Evolutionary conservation across 2,797 vertebrate species (phyloP).

Genomic region (Zalophus californianus): DNA sequence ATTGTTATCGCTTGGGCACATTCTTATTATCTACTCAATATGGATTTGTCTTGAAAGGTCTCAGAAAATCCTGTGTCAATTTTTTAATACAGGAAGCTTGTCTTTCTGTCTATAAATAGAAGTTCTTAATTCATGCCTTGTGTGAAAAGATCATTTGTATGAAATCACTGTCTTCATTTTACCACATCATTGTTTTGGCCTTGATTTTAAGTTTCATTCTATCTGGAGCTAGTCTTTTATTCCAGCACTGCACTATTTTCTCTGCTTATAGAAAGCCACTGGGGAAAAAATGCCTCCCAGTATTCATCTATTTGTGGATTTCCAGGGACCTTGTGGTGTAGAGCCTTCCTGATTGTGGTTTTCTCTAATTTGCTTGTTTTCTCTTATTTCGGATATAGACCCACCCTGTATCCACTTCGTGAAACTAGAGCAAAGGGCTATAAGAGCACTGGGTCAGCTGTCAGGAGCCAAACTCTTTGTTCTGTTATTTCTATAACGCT

Average conservation of each 20-base stretch:
- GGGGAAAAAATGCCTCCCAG: not conserved
- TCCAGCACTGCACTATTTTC: not conserved
- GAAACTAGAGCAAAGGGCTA: slow-evolving; percentile 77
- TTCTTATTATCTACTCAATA: slow-evolving; percentile 49
- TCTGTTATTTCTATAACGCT: slow-evolving; percentile 35
- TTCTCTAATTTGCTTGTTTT: slow-evolving; percentile 78
- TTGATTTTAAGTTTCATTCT: slow-evolving; percentile 66
- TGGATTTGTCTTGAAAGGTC: slow-evolving; percentile 66
- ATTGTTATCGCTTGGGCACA: slow-evolving; percentile 37
- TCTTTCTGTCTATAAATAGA: not conserved
- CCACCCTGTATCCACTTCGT: slow-evolving; percentile 56
- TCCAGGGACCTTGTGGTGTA: slow-evolving; percentile 62
- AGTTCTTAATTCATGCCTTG: slow-evolving; percentile 12
- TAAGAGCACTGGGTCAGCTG: not conserved
- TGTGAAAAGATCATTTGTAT: slow-evolving; percentile 45
- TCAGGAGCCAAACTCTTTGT: slow-evolving; percentile 74
- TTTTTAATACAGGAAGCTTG: slow-evolving; percentile 33
- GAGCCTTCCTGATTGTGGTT: slow-evolving; percentile 67
- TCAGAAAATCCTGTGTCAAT: not conserved
- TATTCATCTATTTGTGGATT: not conserved
- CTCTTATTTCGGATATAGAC: slow-evolving; percentile 75
- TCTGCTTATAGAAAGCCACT: not conserved
- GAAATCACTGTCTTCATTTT: slow-evolving; percentile 54
- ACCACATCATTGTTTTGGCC: not conserved
- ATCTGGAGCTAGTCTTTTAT: slow-evolving; percentile 55